Base-by-base conservation (phyloP, 2,113 vertebrate species). In the Silurus meridionalis region DNA sequence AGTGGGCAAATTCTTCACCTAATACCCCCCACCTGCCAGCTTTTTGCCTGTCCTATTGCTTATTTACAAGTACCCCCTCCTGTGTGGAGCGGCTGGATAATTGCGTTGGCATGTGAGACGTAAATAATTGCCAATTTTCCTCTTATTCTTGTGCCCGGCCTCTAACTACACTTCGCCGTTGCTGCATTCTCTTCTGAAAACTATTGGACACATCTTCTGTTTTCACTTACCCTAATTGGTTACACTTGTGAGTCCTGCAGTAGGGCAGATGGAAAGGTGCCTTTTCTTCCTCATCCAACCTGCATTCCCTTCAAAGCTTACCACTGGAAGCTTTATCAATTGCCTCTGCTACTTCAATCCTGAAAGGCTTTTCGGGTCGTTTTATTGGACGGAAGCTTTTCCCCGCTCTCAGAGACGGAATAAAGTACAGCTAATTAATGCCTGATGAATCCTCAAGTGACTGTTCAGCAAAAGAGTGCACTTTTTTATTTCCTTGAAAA, bases 81-180 rank as follows among this genome's bases (percentile, higher is more conserved):
- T 85, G 89, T 80, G 87, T 78, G 72, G 90, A 72, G 74, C 60
- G 87, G 85, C 87, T 77, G 85, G 90, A 90, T 92, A 91, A 92
- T 91, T 91, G 90, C 52, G 21, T 57, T 91, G 89, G 90, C 91
- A 89, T 87, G 91, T 88, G 89, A 93, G 89, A 92, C 90, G 92
- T 92, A 90, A 94, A 93, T 92, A 93, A 94, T 93, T 85, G 75
- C 90, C 90, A 87, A 91, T 92, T 92, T 87, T 88, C 85, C 86
- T 87, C 82, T 81, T 77, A 14, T 55, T 79, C 88, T 72, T 66
- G 86, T 74, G 85, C 85, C 37, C 37, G 79, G 82, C 74, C 71
- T 74, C 87, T 83, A 83, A 85, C 88, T 82, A 87, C 88, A 84
- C 82, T 83, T 46, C 77, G 46, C 79, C 46, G 64, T 85, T 86